Conservation (phyloP, 2,888 invertebrate species). For the Dasysyrphus tricinctus region DNA sequence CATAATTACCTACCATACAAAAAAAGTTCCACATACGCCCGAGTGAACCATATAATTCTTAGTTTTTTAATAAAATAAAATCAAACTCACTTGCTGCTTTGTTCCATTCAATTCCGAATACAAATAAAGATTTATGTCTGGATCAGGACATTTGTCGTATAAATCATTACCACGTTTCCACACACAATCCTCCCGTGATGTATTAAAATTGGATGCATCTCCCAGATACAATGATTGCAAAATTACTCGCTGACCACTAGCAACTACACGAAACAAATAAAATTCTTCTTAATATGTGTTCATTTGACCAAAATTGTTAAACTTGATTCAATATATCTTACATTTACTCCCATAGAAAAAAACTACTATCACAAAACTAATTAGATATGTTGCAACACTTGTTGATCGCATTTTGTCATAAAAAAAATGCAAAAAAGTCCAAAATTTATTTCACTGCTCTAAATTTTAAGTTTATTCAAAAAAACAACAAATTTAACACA, state of each 20-base stretch:
- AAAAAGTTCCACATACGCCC: constrained; percentile 59
- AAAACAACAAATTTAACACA: constrained; percentile 3
- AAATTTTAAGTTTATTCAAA: constrained; percentile 5
- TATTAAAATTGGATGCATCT: constrained; percentile 85
- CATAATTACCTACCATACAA: no score
- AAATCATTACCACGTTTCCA: constrained; percentile 87
- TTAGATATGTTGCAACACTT: constrained; percentile 12
- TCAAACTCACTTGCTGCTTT: constrained; percentile 83
- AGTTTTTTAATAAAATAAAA: neutral
- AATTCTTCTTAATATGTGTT: neutral
- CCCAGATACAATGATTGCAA: constrained; percentile 86
- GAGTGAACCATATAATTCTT: neutral
- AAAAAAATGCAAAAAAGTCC: neutral
- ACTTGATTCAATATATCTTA: constrained; percentile 50
- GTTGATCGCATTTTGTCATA: constrained; percentile 31
- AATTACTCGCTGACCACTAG: constrained; percentile 75
- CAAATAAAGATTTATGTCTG: constrained; percentile 87
- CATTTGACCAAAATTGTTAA: neutral
- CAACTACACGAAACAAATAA: constrained; percentile 31
- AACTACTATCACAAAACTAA: constrained; percentile 45
- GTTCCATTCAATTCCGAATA: constrained; percentile 86
- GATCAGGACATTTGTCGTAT: constrained; percentile 88
- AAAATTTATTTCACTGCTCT: neutral
- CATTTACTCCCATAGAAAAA: constrained; percentile 31
- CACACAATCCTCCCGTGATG: constrained; percentile 87